These are phyloP conservation scores for Phrixothrix hirtus DNA, from an alignment of 2,888 invertebrate genomes.

Conservation along the genomic window DNA sequence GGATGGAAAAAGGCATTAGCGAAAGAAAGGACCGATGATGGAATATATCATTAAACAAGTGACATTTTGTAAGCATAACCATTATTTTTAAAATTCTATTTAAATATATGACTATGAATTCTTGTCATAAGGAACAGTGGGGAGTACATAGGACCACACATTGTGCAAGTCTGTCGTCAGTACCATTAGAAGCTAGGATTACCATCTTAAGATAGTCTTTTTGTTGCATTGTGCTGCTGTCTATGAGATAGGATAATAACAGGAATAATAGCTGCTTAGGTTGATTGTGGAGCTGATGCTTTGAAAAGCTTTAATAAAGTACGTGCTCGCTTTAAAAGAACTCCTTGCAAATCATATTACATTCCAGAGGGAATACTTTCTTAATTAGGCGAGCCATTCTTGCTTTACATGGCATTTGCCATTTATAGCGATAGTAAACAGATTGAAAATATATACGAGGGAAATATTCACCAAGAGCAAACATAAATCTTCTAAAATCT, in stretches of 20 bases:
- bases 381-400: too few species aligned
- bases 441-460: too few species aligned
- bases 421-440: too few species aligned
- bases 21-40: neutral
- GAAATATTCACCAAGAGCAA: too few species aligned
- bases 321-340: neutral
- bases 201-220: conserved; percentile 28
- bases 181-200: conserved; percentile 34
- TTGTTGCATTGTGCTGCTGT: conserved; percentile 28
- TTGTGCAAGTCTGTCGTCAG: conserved; percentile 32
- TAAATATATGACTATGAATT: conserved; percentile 15
- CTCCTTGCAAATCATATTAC: too few species aligned
- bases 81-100: conserved; percentile 13
- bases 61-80: neutral
- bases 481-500: too few species aligned
- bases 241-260: conserved; percentile 27
- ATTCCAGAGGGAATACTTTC: too few species aligned
- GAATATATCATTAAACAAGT: neutral
- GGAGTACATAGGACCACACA: conserved; percentile 24
- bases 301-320: too few species aligned
- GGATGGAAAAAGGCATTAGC: too few species aligned
- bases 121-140: conserved; percentile 12
- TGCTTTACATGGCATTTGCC: too few species aligned
- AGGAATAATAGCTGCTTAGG: conserved; percentile 16
- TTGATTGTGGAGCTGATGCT: conserved; percentile 10